Conservation (phyloP, 2,888 invertebrate genomes). For the Torymus auratus region DNA sequence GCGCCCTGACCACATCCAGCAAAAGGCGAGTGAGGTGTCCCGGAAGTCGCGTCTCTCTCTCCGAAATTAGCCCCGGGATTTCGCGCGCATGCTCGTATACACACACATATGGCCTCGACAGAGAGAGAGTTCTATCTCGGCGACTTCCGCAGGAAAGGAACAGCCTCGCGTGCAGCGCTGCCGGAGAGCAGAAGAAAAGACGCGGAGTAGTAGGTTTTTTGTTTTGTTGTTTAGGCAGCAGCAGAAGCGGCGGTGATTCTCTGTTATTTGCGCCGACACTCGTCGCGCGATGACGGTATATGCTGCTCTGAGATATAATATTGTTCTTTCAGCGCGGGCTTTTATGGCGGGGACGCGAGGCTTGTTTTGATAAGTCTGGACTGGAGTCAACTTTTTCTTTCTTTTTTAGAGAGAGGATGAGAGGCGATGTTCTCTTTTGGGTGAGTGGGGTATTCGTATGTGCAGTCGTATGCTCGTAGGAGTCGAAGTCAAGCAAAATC, state of each 20-base stretch:
- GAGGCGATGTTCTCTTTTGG: too few relatives aligned
- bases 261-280: constrained; percentile 30
- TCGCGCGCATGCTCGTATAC: background rate
- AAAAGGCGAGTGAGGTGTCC: background rate
- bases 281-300: too few relatives aligned
- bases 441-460: too few relatives aligned
- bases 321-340: background rate
- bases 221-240: background rate
- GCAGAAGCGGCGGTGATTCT: background rate
- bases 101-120: constrained; percentile 25
- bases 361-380: constrained; percentile 12
- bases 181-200: too few relatives aligned
- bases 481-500: too few relatives aligned
- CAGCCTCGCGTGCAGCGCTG: background rate
- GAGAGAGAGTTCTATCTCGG: constrained; percentile 12
- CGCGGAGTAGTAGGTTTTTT: background rate
- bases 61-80: constrained; percentile 31
- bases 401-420: background rate
- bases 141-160: constrained; percentile 48
- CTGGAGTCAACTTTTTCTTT: background rate
- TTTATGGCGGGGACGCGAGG: constrained; percentile 25
- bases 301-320: background rate
- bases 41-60: constrained; percentile 30
- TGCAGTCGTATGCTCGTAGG: too few relatives aligned
- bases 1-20: constrained; percentile 44